A percentile compares a stretch with the other conserved stretches of the same genome.
These are phyloP conservation scores for Tupaia chinensis DNA, from an alignment of 2,113 vertebrate species.

Conservation along the genomic window DNA sequence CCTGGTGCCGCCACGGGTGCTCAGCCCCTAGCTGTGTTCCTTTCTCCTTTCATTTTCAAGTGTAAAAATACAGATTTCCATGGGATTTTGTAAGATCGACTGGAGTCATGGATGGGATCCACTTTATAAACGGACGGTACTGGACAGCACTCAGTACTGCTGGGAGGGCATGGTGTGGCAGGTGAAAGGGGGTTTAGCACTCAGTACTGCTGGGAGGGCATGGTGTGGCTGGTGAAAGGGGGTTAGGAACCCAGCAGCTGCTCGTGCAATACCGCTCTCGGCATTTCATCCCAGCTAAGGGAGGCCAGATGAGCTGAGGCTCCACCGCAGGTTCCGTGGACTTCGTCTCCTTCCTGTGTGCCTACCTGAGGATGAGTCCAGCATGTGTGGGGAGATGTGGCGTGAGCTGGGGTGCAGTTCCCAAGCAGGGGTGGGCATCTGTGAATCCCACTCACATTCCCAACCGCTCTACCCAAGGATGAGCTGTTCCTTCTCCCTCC, in stretches of 20 bases:
- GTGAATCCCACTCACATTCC: neutral
- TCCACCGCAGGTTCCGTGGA: neutral
- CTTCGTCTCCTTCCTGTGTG: too few relatives aligned
- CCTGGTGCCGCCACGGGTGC: neutral
- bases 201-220: neutral
- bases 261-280: too few relatives aligned
- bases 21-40: neutral
- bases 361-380: neutral
- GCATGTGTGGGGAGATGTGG: accelerated
- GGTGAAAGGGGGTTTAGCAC: neutral
- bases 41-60: neutral
- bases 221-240: accelerated
- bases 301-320: neutral
- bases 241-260: neutral
- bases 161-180: accelerated
- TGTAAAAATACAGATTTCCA: neutral
- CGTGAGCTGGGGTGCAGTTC: accelerated
- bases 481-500: neutral
- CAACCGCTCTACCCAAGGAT: neutral
- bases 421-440: neutral
- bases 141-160: accelerated
- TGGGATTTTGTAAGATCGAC: neutral
- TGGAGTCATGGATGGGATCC: neutral
- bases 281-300: too few relatives aligned
- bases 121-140: neutral